phyloP scores from a whole-genome alignment of 2,888 invertebrate genomes.

The Thereva unica region DNA sequence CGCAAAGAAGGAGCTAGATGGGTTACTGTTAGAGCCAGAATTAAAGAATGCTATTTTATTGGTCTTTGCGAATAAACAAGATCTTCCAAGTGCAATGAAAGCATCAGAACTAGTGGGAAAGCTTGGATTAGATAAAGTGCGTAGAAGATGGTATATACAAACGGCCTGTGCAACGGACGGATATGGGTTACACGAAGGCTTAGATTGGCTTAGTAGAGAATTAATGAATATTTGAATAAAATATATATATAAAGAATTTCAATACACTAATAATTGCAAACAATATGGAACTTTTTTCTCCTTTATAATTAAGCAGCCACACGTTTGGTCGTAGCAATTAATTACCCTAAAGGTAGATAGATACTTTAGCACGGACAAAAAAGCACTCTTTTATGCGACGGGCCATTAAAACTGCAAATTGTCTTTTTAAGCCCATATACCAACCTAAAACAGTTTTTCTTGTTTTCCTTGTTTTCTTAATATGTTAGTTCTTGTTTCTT shows the following conservation, averaged over 20 bases:
- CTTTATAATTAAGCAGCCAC: too few species aligned
- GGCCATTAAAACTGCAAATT: too few species aligned
- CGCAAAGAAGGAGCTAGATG: conserved; percentile 47
- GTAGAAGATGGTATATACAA: conserved; percentile 44
- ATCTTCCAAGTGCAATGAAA: conserved; percentile 47
- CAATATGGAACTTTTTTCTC: too few species aligned
- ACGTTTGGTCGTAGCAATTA: too few species aligned
- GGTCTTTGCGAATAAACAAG: conserved; percentile 52
- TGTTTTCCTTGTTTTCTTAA: too few species aligned
- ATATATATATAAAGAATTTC: background rate
- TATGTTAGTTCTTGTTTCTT: too few species aligned
- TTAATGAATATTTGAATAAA: conserved; percentile 18
- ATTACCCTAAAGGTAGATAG: too few species aligned
- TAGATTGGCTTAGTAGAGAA: conserved; percentile 45
- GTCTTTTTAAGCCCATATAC: too few species aligned
- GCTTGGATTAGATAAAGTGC: conserved; percentile 43
- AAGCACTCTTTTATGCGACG: too few species aligned
- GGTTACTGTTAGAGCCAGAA: conserved; percentile 46
- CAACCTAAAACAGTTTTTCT: too few species aligned
- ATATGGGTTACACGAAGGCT: conserved; percentile 44
- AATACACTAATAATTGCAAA: too few species aligned
- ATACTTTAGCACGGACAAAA: too few species aligned
- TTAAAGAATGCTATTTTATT: conserved; percentile 47
- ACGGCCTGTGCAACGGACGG: conserved; percentile 42
- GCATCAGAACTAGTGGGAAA: conserved; percentile 42